Evolutionary conservation across 2,888 invertebrate genomes (phyloP).

Genomic region (Heliconius erato): DNA sequence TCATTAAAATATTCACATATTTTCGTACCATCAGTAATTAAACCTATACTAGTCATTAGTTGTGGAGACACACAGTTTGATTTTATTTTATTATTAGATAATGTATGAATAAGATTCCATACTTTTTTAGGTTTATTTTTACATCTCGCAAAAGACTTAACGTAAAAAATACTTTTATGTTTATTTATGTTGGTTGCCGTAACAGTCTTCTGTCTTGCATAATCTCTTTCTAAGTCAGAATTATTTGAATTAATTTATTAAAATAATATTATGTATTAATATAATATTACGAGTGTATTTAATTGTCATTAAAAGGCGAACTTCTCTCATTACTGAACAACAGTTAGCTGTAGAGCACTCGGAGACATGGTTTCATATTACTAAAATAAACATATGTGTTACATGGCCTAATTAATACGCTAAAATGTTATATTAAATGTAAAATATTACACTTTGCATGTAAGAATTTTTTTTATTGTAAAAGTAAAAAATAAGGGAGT

Average conservation of each 20-base stretch:
- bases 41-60: neutral
- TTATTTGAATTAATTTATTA: too few relatives aligned
- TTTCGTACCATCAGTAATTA: neutral
- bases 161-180: too few relatives aligned
- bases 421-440: neutral
- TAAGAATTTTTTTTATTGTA: too few relatives aligned
- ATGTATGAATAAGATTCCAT: too few relatives aligned
- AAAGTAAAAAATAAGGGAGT: too few relatives aligned
- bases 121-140: too few relatives aligned
- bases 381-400: neutral
- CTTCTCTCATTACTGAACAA: neutral
- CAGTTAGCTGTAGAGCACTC: neutral
- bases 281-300: neutral
- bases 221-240: too few relatives aligned
- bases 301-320: neutral
- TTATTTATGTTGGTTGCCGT: too few relatives aligned
- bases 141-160: too few relatives aligned
- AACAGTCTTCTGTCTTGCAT: too few relatives aligned
- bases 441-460: neutral
- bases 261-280: neutral
- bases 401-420: neutral
- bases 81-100: too few relatives aligned
- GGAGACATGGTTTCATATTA: neutral
- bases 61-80: too few relatives aligned
- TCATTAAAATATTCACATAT: neutral